Evolutionary conservation across 2,113 vertebrate genomes (phyloP), one percentile per base, ranked within the genome.

Genomic region (Psittacara wagleri): DNA sequence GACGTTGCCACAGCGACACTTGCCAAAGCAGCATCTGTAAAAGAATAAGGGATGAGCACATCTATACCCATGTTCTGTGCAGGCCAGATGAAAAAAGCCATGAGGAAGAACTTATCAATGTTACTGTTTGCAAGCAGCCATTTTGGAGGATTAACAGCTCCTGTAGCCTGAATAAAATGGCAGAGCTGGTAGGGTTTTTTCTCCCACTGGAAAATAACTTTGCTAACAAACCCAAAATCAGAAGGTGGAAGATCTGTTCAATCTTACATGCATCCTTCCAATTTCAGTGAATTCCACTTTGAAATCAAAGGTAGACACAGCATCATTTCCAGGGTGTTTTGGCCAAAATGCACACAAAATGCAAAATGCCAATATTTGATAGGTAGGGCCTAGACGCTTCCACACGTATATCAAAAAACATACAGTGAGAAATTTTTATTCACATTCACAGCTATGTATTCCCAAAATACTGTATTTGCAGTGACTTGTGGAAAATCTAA

Each of bases 181-280:
- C 31, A 81, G 11, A 84, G 5, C 3, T 88, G 11, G 0, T 83
- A 8, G 0, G 0, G 0, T 2, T 46, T 62, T 74, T 28, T 49
- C 62, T 49, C 8, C 44, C 12, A 19, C 1, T 76, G 29, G 33
- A 86, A 91, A 86, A 73, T 49, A 62, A n/a, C 11, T 69, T 88
- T 62, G 10, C 46, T 70, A 70, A 54, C 20, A 92, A 44, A 44
- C 10, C 4, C 9, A 28, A 44, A 77, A 48, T 41, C 48, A 49
- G 48, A 68, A 48, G 15, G 29, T 5, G 33, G 41, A 67, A 63
- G 48, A 43, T 37, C 35, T 41, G 41, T 52, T 86, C 23, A 33
- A 25, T 49, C 77, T 67, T 16, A 46, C 37, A n/a, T 11, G 29
- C 10, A 59, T 37, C 5, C 25, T 35, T 76, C 19, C 43, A 16